Base-by-base conservation (phyloP, 2,797 vertebrate species). In the Hoplostethus mediterraneus region DNA sequence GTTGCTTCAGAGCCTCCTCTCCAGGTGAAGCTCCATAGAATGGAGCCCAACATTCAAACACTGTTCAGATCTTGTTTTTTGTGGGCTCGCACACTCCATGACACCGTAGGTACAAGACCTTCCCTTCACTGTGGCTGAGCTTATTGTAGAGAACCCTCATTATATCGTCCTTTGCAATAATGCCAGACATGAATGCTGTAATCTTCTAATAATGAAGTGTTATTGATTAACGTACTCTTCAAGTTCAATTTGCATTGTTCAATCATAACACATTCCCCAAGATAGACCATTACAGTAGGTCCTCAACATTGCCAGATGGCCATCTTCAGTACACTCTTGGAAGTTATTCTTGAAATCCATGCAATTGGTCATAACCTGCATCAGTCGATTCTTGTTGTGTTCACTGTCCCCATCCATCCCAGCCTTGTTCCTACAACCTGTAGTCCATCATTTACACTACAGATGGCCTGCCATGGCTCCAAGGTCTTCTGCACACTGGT, bases 161-260 rank as follows among this genome's bases (percentile, higher is more conserved):
- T 7, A 51, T n/a, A 31, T 54, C 55, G 38, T 28, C 51, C 21
- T 66, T 42, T 12, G 12, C 21, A 13, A 54, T 66, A 7, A 30
- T 47, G 33, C 30, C 49, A 53, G 10, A 16, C 49, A 66, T 54
- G 33, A 65, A 66, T 30, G 25, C n/a, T 12, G 13, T n/a, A 12
- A n/a, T n/a, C n/a, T n/a, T n/a, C n/a, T 56, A 56, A 6, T 67
- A n/a, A n/a, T n/a, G n/a, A n/a, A n/a, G n/a, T n/a, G 12, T 68
- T 68, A 14, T 36, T 59, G 25, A 31, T 58, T 11, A 59, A 36
- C 28, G 47, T 67, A 25, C 30, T 61, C 40, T 40, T 70, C 33
- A 61, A 28, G 48, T 61, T 62, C 17, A 36, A 13, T 5, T 30
- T 12, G 8, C 31, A 31, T 28, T 66, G 51, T 36, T 42, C 33